Percentiles rank a stretch among this genome's conserved stretches.
phyloP scores from a whole-genome alignment of 2,797 vertebrate species.

The Neomorphus geoffroyi region DNA sequence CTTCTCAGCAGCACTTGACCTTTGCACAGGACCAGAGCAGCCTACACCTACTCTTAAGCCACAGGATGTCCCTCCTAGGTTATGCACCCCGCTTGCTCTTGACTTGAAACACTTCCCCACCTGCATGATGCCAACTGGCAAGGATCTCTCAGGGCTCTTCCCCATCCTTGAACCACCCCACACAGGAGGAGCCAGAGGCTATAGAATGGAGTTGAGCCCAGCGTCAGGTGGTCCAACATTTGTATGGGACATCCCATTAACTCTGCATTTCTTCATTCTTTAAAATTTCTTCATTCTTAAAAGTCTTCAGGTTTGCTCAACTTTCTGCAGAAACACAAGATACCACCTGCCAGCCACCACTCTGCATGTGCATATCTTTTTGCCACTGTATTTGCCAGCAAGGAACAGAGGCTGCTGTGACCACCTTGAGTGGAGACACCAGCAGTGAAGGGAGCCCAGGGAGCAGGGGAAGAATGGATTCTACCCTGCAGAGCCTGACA shows the following conservation, averaged over 20 bases:
- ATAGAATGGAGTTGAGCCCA: not conserved
- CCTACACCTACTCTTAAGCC: not conserved
- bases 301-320: not conserved
- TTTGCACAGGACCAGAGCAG: not conserved
- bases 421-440: not conserved
- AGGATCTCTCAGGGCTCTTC: not conserved
- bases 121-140: not conserved
- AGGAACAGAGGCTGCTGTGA: not conserved
- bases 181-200: not conserved
- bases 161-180: not conserved
- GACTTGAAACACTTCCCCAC: not conserved
- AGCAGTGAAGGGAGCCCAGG: not conserved
- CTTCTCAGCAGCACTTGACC: not conserved
- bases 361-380: not conserved
- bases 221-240: not conserved
- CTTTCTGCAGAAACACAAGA: not conserved
- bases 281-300: not conserved
- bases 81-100: not conserved
- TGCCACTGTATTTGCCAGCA: not conserved
- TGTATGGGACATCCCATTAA: not conserved
- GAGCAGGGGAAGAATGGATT: not conserved
- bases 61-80: not conserved
- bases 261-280: not conserved
- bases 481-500: rapidly evolving
- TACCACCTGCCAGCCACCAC: not conserved